phyloP scores from a whole-genome alignment of 2,888 invertebrate genomes.

The Hedychridium roseum region DNA sequence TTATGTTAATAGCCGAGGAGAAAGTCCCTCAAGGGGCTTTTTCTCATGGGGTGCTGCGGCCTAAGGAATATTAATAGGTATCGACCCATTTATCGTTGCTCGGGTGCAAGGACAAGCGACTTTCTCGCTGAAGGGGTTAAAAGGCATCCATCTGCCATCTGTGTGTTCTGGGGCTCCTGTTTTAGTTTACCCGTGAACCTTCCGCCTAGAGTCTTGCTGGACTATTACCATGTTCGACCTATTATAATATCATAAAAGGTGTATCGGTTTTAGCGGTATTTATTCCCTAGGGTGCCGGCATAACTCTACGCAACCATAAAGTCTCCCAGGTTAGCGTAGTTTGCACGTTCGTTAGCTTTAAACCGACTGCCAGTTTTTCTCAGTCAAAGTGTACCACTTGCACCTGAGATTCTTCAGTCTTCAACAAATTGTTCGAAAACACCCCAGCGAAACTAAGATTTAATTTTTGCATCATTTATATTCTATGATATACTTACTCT shows the following conservation, averaged over 20 bases:
- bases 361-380: no score
- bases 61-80: constrained; percentile 50
- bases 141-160: constrained; percentile 35
- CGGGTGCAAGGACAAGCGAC: constrained; percentile 36
- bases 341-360: no score
- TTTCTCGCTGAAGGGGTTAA: constrained; percentile 38
- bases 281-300: no score
- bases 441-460: no score
- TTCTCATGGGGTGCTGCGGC: constrained; percentile 45
- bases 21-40: constrained; percentile 28
- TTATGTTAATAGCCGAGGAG: constrained; percentile 47
- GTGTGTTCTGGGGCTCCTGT: constrained; percentile 38
- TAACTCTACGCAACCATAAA: no score
- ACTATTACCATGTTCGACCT: constrained; percentile 48
- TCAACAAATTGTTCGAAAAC: no score
- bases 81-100: constrained; percentile 27
- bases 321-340: no score
- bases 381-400: no score
- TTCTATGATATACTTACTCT: no score
- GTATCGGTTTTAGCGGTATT: constrained; percentile 47
- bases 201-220: constrained; percentile 28
- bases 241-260: constrained; percentile 51
- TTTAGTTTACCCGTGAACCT: constrained; percentile 20
- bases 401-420: no score
- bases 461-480: no score